phyloP scores from a whole-genome alignment of 2,113 vertebrate species.

The Nanorana parkeri region DNA sequence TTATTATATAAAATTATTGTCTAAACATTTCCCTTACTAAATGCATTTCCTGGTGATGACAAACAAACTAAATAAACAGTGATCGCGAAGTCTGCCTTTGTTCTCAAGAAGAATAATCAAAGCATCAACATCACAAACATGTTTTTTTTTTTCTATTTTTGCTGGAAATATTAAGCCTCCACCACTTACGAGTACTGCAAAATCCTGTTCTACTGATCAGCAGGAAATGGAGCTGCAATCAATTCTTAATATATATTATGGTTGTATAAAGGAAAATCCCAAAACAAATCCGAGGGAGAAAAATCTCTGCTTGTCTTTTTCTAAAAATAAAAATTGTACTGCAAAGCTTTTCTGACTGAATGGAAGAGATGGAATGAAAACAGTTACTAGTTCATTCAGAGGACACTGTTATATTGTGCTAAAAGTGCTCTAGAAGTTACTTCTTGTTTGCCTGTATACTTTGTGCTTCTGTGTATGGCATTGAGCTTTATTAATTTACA shows the following conservation, averaged over 20 bases:
- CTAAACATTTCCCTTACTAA: conserved; percentile 26
- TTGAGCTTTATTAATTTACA: no score
- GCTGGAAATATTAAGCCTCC: background rate
- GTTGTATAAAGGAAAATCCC: conserved; percentile 11
- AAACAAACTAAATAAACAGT: conserved; percentile 41
- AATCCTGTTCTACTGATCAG: conserved; percentile 21
- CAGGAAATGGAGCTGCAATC: conserved; percentile 41
- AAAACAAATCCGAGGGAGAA: conserved; percentile 21
- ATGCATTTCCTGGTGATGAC: conserved; percentile 41
- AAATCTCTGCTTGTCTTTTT: conserved; percentile 7
- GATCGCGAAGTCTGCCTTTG: conserved; percentile 29
- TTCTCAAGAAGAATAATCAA: conserved; percentile 48
- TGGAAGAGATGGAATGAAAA: background rate
- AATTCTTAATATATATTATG: conserved; percentile 27
- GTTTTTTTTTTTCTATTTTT: conserved; percentile 9
- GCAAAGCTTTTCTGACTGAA: background rate
- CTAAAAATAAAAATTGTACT: conserved; percentile 17
- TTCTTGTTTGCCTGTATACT: background rate
- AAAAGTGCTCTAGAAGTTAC: background rate
- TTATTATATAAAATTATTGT: conserved; percentile 41
- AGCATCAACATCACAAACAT: conserved; percentile 30
- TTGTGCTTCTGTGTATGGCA: background rate
- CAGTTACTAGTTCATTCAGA: background rate
- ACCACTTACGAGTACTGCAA: conserved; percentile 31
- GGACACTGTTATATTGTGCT: background rate